Conservation (phyloP, 2,797 vertebrate species). For the Silurus lanzhouensis region DNA sequence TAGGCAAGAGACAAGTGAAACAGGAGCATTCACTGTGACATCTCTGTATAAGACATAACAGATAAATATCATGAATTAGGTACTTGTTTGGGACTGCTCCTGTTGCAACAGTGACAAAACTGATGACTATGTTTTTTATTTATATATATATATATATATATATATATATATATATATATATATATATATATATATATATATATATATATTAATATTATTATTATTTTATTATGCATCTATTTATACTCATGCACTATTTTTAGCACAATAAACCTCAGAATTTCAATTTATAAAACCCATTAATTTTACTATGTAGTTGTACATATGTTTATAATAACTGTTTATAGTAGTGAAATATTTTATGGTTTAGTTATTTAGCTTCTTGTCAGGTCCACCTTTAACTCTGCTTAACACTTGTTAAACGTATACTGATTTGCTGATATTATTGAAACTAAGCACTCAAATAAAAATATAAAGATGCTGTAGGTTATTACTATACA, state of each 20-base stretch:
- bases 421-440: not conserved
- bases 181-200: no score
- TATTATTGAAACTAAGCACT: not conserved
- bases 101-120: slow-evolving; percentile 21
- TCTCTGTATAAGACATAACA: not conserved
- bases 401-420: not conserved
- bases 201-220: no score
- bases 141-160: no score
- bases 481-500: not conserved
- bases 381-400: not conserved
- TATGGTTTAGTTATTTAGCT: not conserved
- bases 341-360: not conserved
- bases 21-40: no score
- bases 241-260: not conserved
- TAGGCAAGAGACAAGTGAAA: not conserved
- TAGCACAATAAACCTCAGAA: not conserved
- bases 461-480: not conserved
- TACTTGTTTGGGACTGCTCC: slow-evolving; percentile 48
- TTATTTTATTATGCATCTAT: not conserved
- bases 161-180: no score
- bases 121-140: no score
- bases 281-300: no score
- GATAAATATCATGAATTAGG: slow-evolving; percentile 11
- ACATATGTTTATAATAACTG: not conserved
- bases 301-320: no score